Evolutionary conservation across 2,797 vertebrate genomes (phyloP).

Genomic region (Parauchenoglanis ngamensis): DNA sequence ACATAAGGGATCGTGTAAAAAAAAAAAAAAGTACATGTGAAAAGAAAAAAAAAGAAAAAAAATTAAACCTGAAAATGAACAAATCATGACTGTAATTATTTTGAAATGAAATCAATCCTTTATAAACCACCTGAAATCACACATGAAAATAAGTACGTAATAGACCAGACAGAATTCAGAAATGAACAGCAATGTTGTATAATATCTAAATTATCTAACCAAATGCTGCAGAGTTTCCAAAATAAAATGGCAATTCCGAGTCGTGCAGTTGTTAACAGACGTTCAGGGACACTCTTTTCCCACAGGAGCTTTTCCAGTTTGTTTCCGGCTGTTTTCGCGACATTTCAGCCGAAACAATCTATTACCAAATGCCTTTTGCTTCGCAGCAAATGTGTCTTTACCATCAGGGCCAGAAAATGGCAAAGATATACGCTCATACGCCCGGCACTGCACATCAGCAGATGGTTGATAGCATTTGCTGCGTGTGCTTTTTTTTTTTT

Average conservation of each 20-base stretch:
- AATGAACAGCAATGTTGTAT: background rate
- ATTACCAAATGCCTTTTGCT: background rate
- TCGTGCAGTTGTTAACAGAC: conserved; percentile 23
- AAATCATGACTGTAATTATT: background rate
- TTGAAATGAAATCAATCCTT: background rate
- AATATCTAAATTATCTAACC: background rate
- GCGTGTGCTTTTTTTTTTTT: conserved; percentile 67
- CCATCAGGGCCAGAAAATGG: conserved; percentile 37
- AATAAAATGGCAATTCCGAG: background rate
- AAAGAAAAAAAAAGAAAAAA: too few relatives aligned
- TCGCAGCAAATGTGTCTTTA: conserved; percentile 41
- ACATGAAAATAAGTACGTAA: background rate
- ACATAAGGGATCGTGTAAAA: too few relatives aligned
- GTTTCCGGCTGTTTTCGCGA: conserved; percentile 24
- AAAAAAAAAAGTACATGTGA: too few relatives aligned
- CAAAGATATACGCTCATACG: conserved; percentile 54
- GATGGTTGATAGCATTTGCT: conserved; percentile 80
- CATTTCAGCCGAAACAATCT: conserved; percentile 38
- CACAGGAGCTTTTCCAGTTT: conserved; percentile 24
- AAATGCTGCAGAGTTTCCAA: background rate
- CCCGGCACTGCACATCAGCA: conserved; percentile 75
- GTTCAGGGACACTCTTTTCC: conserved; percentile 6
- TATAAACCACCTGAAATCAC: background rate
- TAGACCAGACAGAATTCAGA: too few relatives aligned
- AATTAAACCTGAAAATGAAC: too few relatives aligned